Evolutionary conservation across 2,888 invertebrate species (phyloP).

Genomic region (Tiphia femorata): DNA sequence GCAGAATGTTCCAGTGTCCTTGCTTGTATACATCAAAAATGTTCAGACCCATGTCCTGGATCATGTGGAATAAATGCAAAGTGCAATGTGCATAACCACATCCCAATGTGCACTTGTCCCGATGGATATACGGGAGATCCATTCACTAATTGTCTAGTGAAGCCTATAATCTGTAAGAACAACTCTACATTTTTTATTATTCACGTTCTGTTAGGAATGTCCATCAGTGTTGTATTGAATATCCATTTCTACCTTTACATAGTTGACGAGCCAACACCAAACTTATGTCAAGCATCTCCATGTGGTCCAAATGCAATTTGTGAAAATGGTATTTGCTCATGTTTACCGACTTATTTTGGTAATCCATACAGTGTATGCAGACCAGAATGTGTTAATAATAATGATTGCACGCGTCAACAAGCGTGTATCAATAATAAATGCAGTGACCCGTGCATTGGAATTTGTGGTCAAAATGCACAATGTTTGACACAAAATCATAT

Average conservation of each 20-base stretch:
- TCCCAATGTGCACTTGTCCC: conserved; percentile 77
- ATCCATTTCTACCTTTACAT: too few species aligned
- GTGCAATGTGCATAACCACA: conserved; percentile 82
- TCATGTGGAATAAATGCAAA: conserved; percentile 80
- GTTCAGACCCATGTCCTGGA: conserved; percentile 83
- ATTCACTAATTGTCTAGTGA: conserved; percentile 67
- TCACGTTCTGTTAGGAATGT: not conserved
- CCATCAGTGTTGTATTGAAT: too few species aligned
- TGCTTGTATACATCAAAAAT: conserved; percentile 82
- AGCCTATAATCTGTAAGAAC: conserved; percentile 48
- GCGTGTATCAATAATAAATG: conserved; percentile 70
- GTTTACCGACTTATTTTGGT: conserved; percentile 75
- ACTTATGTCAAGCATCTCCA: conserved; percentile 79
- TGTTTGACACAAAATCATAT: conserved; percentile 79
- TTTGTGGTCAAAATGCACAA: conserved; percentile 80
- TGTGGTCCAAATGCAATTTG: conserved; percentile 71
- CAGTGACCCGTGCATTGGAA: conserved; percentile 76
- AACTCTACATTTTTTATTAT: not conserved
- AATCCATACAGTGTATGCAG: conserved; percentile 71
- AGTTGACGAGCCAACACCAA: conserved; percentile 7
- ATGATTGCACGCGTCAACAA: conserved; percentile 65
- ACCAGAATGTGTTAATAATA: conserved; percentile 67
- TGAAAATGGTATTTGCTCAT: conserved; percentile 74
- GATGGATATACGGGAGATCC: conserved; percentile 74
- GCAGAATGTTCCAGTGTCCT: conserved; percentile 79